Conservation (phyloP, 2,888 invertebrate genomes). For the Hirtodrosophila histrioides region DNA sequence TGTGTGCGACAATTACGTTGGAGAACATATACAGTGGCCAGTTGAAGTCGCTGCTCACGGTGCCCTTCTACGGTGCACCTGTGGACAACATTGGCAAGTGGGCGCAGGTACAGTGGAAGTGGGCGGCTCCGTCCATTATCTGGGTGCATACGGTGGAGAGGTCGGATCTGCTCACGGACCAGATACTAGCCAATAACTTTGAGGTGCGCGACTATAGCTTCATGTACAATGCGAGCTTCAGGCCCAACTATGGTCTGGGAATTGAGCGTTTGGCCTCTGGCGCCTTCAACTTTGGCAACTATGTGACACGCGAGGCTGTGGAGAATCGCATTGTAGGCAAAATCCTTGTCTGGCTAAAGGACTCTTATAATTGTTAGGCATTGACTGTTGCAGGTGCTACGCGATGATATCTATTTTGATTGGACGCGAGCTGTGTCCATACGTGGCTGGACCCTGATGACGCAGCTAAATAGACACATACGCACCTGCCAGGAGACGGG, state of each 20-base stretch:
- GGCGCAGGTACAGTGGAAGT: constrained; percentile 77
- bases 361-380: too few relatives aligned
- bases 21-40: constrained; percentile 83
- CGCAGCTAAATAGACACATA: constrained; percentile 75
- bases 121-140: constrained; percentile 81
- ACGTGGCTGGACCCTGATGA: constrained; percentile 82
- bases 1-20: constrained; percentile 81
- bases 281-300: constrained; percentile 74
- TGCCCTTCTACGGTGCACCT: constrained; percentile 78
- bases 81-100: constrained; percentile 81
- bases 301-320: constrained; percentile 72
- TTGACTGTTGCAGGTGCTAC: constrained; percentile 65
- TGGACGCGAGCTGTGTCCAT: constrained; percentile 82
- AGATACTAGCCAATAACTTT: constrained; percentile 73
- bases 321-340: constrained; percentile 75
- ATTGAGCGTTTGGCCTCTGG: constrained; percentile 81
- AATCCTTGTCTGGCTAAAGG: neutral
- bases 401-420: constrained; percentile 82
- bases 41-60: constrained; percentile 81
- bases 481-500: constrained; percentile 79
- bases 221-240: constrained; percentile 78
- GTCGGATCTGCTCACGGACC: constrained; percentile 77
- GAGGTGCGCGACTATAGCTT: constrained; percentile 75
- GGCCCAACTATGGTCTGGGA: constrained; percentile 77
- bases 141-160: constrained; percentile 79